Evolutionary conservation across 2,888 invertebrate genomes (phyloP).

Genomic region (Leptinotarsa tumamoca): DNA sequence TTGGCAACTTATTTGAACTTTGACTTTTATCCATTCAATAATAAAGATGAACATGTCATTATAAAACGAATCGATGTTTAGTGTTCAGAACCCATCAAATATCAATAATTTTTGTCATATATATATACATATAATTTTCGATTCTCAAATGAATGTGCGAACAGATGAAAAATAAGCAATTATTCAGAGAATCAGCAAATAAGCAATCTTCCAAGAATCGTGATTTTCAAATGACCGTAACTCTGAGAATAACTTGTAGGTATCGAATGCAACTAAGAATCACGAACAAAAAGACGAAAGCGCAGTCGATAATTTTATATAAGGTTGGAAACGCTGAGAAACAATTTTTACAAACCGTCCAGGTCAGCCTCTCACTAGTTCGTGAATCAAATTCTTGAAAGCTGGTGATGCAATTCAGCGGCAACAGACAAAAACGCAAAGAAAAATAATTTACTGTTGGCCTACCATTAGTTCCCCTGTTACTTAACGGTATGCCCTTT

Average conservation of each 20-base stretch:
- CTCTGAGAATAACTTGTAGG: constrained; percentile 1
- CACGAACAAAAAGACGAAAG: constrained; percentile 2
- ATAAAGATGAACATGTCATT: too few species aligned
- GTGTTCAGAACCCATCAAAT: neutral
- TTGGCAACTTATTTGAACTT: too few species aligned
- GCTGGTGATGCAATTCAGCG: constrained; percentile 5
- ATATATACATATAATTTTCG: neutral
- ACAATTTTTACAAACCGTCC: constrained; percentile 12
- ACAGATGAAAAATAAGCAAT: neutral
- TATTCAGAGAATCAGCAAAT: neutral
- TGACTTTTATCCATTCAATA: too few species aligned
- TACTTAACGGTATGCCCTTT: constrained; percentile 43
- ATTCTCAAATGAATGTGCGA: neutral
- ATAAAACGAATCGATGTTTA: too few species aligned
- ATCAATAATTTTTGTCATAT: neutral
- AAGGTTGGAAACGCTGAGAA: constrained; percentile 11
- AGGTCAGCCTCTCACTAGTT: constrained; percentile 20
- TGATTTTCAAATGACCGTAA: constrained; percentile 8
- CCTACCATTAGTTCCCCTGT: constrained; percentile 27
- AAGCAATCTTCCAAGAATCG: constrained; percentile 5
- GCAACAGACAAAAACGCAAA: constrained; percentile 10
- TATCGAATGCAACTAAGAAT: neutral
- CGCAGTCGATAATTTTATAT: constrained; percentile 7
- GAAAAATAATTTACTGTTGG: constrained; percentile 29
- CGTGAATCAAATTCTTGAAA: constrained; percentile 20